Percentiles rank a stretch among this genome's conserved stretches.
Conservation (phyloP, 2,797 vertebrate species). For the Anguilla marmorata region DNA sequence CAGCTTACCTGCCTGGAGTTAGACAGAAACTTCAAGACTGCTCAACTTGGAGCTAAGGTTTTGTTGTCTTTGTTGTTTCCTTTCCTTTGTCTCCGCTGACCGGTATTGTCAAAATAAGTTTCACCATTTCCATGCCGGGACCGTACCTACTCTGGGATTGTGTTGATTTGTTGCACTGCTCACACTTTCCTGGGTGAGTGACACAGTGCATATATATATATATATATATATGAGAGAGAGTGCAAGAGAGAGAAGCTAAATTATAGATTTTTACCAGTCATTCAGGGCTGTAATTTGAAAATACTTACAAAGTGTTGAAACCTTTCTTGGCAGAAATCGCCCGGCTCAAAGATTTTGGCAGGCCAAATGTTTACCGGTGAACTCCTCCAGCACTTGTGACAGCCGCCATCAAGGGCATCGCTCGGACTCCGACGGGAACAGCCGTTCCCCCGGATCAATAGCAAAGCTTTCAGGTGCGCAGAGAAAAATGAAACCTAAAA, state of each 20-base stretch:
- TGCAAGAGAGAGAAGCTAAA: neutral
- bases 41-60: too few species aligned
- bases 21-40: too few species aligned
- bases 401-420: constrained; percentile 31
- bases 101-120: too few species aligned
- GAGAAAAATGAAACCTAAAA: constrained; percentile 38
- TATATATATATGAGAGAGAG: too few species aligned
- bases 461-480: constrained; percentile 44
- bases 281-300: constrained; percentile 39
- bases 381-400: constrained; percentile 30
- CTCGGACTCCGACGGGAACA: constrained; percentile 35
- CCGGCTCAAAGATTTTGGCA: constrained; percentile 33
- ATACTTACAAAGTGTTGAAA: constrained; percentile 49
- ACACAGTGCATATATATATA: too few species aligned
- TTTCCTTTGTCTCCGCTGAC: too few species aligned
- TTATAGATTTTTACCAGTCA: constrained; percentile 25
- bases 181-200: too few species aligned
- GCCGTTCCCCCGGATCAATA: constrained; percentile 42
- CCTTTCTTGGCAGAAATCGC: constrained; percentile 39
- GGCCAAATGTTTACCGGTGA: constrained; percentile 29
- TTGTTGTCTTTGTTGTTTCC: too few species aligned
- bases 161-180: too few species aligned
- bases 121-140: too few species aligned
- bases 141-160: too few species aligned
- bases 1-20: too few species aligned